Conservation (phyloP, 2,888 invertebrate species). For the Aquatica leii region DNA sequence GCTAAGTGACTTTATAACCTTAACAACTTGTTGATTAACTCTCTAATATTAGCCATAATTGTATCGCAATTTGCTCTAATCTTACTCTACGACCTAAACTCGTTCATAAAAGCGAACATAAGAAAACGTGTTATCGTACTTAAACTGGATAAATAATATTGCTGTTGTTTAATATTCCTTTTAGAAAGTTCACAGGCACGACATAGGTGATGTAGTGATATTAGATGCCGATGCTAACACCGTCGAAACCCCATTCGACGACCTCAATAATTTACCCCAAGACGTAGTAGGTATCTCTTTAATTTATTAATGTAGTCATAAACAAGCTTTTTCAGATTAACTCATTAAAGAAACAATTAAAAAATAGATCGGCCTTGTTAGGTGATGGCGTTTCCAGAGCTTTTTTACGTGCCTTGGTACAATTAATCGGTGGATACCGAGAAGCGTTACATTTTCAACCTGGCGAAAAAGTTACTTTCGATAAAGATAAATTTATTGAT, state of each 20-base stretch:
- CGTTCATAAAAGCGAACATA: too few relatives aligned
- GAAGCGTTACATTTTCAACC: conserved; percentile 84
- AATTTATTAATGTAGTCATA: not conserved
- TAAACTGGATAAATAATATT: too few relatives aligned
- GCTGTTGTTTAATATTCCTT: not conserved
- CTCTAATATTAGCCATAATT: too few relatives aligned
- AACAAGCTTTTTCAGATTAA: conserved; percentile 65
- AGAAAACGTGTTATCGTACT: too few relatives aligned
- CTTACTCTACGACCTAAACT: too few relatives aligned
- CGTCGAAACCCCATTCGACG: conserved; percentile 88
- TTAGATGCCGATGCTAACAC: conserved; percentile 92
- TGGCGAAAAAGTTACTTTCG: conserved; percentile 82
- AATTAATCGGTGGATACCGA: conserved; percentile 92
- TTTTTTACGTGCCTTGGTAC: conserved; percentile 89
- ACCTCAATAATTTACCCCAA: conserved; percentile 86
- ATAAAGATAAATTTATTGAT: conserved; percentile 86
- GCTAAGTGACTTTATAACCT: too few relatives aligned
- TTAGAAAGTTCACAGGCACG: conserved; percentile 78
- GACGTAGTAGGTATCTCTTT: conserved; percentile 75
- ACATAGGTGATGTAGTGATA: conserved; percentile 94
- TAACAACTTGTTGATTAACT: too few relatives aligned
- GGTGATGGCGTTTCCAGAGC: conserved; percentile 95
- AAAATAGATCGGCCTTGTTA: conserved; percentile 76
- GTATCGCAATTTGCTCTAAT: too few relatives aligned
- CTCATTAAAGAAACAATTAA: conserved; percentile 78